These are phyloP conservation scores for Ctenicera cuprea DNA, from an alignment of 2,888 invertebrate genomes.

Conservation along the genomic window DNA sequence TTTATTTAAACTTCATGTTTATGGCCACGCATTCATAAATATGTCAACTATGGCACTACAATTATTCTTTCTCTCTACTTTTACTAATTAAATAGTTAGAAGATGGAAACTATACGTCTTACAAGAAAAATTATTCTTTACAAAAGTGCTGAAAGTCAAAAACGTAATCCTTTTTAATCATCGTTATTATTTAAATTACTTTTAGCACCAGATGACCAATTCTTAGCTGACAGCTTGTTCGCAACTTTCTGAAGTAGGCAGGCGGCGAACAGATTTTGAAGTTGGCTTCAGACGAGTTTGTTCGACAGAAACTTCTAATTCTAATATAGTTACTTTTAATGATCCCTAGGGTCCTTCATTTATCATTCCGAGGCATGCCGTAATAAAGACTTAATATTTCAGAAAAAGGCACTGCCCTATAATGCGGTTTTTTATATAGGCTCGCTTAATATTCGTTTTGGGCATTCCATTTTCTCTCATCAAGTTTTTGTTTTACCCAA, in stretches of 20 bases:
- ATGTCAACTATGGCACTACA: no score
- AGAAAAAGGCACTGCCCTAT: slow-evolving; percentile 7
- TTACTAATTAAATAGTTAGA: no score
- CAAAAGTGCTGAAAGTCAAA: neutral
- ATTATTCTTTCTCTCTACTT: no score
- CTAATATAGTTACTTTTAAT: slow-evolving; percentile 13
- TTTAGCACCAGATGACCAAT: slow-evolving; percentile 21
- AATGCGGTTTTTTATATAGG: neutral
- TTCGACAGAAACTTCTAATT: slow-evolving; percentile 16
- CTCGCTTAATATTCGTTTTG: neutral
- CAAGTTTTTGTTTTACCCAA: slow-evolving; percentile 5
- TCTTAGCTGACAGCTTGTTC: slow-evolving; percentile 15
- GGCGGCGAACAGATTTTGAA: slow-evolving; percentile 8
- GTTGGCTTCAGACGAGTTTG: slow-evolving; percentile 3
- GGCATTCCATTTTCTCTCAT: neutral
- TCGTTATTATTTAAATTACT: slow-evolving; percentile 25
- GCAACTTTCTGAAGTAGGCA: neutral
- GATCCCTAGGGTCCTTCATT: slow-evolving; percentile 9
- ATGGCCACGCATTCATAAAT: no score
- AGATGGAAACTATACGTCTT: no score
- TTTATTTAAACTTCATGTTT: no score
- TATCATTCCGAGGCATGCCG: slow-evolving; percentile 4
- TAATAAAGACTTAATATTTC: slow-evolving; percentile 13
- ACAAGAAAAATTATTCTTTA: slow-evolving; percentile 7
- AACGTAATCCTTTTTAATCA: neutral